Base-by-base conservation (phyloP, 2,113 vertebrate genomes). In the Notechis scutatus region DNA sequence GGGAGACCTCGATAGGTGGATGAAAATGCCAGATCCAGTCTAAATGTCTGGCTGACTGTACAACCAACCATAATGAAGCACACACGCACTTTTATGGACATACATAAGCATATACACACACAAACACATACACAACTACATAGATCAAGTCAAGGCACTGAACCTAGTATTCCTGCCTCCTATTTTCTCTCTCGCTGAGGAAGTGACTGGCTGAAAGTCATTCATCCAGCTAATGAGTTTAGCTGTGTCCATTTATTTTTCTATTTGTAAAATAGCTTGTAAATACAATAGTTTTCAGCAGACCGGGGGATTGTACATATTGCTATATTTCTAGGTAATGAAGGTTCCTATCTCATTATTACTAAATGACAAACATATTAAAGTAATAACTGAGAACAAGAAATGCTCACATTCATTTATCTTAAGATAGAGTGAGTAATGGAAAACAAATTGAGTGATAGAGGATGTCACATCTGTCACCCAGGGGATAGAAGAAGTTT, bases 321-420 rank as follows among this genome's bases (percentile, higher is more conserved):
- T 97, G 96, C 97, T 97, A 98, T 98, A 97, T 98, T 97, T 97
- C 97, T 95, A 96, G 95, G 96, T 97, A 98, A 98, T 97, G 97
- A 97, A 98, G 96, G 95, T 97, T 98, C 97, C 98, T 97, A 97
- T 97, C 96, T 97, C 96, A 94, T 97, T 98, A 98, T 98, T 98
- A 97, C 97, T 97, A 97, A 98, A 97, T 97, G 97, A 97, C 97
- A 98, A 96, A 97, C 96, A 97, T 97, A 97, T 98, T 98, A 97
- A 97, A 97, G 97, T 97, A 97, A 97, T 97, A 97, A 97, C 94
- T 95, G 81, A 95, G 94, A 96, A 96, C 94, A 96, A 96, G 94
- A 97, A 97, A 94, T 96, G 95, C 93, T 97, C 95, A 95, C 92
- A 93, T 97, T 97, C 94, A 97, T 97, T 98, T 98, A 97, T 96